A percentile compares a stretch with the other conserved stretches of the same genome.
phyloP scores from a whole-genome alignment of 2,888 invertebrate species.

The Stratiomys singularior region DNA sequence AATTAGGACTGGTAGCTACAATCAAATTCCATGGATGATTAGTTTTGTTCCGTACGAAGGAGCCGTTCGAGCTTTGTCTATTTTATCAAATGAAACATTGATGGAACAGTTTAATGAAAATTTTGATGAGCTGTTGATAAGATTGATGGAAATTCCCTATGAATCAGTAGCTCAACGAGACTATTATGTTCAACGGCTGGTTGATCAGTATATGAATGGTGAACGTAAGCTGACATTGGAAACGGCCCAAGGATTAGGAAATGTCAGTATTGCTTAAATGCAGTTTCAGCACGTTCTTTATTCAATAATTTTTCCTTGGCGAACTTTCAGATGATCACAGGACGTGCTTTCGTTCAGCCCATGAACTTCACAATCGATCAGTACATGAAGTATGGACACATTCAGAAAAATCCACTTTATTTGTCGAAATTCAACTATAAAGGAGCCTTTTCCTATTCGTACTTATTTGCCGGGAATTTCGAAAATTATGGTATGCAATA shows the following conservation, averaged over 20 bases:
- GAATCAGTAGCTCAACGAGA: constrained; percentile 50
- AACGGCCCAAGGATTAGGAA: constrained; percentile 58
- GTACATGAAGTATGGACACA: constrained; percentile 55
- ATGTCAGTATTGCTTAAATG: constrained; percentile 55
- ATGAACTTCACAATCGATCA: constrained; percentile 61
- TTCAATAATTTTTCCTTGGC: not conserved
- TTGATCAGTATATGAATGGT: constrained; percentile 59
- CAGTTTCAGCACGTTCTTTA: no score
- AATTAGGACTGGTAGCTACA: constrained; percentile 63
- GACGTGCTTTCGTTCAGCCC: constrained; percentile 67
- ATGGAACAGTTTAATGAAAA: constrained; percentile 58
- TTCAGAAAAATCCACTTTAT: constrained; percentile 63
- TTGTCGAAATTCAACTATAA: constrained; percentile 67
- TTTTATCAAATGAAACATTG: constrained; percentile 58
- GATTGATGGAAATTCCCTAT: constrained; percentile 59
- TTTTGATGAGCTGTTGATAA: constrained; percentile 59
- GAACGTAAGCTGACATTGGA: constrained; percentile 56
- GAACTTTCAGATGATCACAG: constrained; percentile 65
- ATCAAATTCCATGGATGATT: constrained; percentile 66
- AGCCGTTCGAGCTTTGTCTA: constrained; percentile 65
- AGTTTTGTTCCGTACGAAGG: constrained; percentile 68
- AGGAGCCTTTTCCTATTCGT: constrained; percentile 65
- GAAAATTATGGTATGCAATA: constrained; percentile 58
- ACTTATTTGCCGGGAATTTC: constrained; percentile 62
- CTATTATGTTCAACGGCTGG: constrained; percentile 54